Base-by-base conservation (phyloP, 37 sponge, comb jelly and placozoan genomes). In the Ephydatia muelleri region DNA sequence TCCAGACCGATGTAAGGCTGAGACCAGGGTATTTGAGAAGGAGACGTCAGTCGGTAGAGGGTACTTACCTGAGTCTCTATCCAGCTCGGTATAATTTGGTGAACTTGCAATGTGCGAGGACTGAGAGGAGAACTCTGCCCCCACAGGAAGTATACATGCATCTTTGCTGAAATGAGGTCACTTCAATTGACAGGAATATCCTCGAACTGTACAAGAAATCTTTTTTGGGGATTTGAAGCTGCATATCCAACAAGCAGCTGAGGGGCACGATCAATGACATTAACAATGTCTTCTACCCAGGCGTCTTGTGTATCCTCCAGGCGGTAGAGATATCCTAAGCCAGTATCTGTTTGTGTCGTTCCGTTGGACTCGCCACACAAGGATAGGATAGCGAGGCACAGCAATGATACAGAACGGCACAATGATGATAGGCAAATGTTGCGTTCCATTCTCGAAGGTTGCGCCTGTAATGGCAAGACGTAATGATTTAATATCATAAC, bases 131-230 rank as follows among this genome's bases (percentile, higher is more conserved):
- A 80, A 48, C 73, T 37, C 21, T 48, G 28, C 22, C 40, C 80
- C 22, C 72, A 43, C 23, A 57, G 35, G 29, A 68, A 86, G 43
- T 86, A 65, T 3, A 85, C 34, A 66, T 85, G 78, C 85, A 85
- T 85, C 34, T 39, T 77, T 27, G 85, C 85, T 39, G 39, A 76
- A 6, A 38, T 12, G 28, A 86, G 28, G 30, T 11, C 19, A 30
- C 33, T 72, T 26, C 81, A 79, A 14, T 21, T 57, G 14, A 65
- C 40, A 19, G 87, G 80, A 39, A 86, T 25, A 57, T 80, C 72
- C 14, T 70, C 80, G 70, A 86, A 86, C 74, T 86, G 72, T 6
- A 86, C 29, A 34, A 86, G 40, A 72, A 68, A 78, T 2, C 87
- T 72, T 37, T 86, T 86, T 11, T 73, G 69, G 22, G 87, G 75